Evolutionary conservation across 2,888 invertebrate genomes (phyloP), one percentile per base, ranked within the genome.

Genomic region (Sympetrum striolatum): DNA sequence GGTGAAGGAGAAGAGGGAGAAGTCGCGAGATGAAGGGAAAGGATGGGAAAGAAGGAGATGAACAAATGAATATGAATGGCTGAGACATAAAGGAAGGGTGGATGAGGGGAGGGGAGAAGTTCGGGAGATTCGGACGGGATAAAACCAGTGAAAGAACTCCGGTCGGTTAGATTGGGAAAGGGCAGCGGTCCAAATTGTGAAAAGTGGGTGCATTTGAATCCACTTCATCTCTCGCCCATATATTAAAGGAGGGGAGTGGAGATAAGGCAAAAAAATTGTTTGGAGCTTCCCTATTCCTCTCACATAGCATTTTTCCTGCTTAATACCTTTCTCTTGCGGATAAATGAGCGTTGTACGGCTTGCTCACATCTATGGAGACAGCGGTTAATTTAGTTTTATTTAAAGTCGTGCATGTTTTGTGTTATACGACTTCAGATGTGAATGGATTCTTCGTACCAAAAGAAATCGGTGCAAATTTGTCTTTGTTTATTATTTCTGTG

Each of bases 101-200:
- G 37, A 37, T 14, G 31, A 35, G 22, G 82, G 31, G 82, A 25
- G 35, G 39, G n/a, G 15, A n/a, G n/a, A 82, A 58, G 53, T 31
- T 18, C 25, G 48, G 22, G 37, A 60, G 86, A 48, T 18, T 39
- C 35, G 86, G 58, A 37, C 58, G 86, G 86, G 39, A 37, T 60
- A 86, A 86, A 58, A 35, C 35, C 35, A 31, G 58, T 37, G 82
- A 64, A 31, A 35, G 58, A 58, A 58, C 31, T 37, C 64, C 37
- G 86, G 64, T 60, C 64, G 86, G 86, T 86, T 86, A 86, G 86
- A 86, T 86, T 86, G 86, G 86, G 86, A 37, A n/a, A 86, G 86
- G 86, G 86, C 86, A 86, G 86, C 86, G 86, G 86, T 86, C 86
- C 86, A 86, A 86, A 86, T 86, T 86, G 86, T 86, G 86, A 86